Evolutionary conservation across 2,113 vertebrate genomes (phyloP).

Genomic region (Neolamprologus sp.): DNA sequence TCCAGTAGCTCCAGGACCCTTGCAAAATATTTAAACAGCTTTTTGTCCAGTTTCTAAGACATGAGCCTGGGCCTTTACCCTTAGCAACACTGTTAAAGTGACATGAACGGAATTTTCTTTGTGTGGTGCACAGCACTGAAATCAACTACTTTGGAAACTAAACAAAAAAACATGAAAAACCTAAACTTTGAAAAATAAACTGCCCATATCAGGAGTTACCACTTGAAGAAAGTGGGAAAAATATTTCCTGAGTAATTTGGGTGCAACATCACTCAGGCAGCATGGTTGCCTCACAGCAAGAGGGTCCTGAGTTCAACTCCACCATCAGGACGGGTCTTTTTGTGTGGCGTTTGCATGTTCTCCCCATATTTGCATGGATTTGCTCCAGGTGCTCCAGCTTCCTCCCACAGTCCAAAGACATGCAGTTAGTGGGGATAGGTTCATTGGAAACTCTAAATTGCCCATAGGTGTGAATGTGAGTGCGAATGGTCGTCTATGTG

Average conservation of each 20-base stretch:
- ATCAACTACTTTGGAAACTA: background rate
- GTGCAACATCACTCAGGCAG: background rate
- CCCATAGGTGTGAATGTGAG: background rate
- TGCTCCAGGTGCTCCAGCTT: background rate
- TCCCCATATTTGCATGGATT: background rate
- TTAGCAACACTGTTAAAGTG: background rate
- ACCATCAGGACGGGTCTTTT: background rate
- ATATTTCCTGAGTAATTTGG: background rate
- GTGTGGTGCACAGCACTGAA: background rate
- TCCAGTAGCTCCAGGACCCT: background rate
- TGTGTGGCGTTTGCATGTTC: background rate
- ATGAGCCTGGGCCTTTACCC: background rate
- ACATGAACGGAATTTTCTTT: background rate
- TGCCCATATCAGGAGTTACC: background rate
- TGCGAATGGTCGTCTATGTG: fast-evolving
- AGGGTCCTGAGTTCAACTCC: background rate
- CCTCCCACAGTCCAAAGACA: background rate
- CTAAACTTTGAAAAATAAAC: background rate
- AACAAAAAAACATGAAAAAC: background rate
- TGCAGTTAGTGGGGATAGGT: background rate
- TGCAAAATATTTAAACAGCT: background rate
- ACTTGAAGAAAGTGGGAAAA: background rate
- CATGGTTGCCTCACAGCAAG: background rate
- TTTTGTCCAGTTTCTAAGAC: background rate
- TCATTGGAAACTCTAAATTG: background rate